A percentile compares a stretch with the other conserved stretches of the same genome.
Evolutionary conservation across 2,113 vertebrate species (phyloP).

Genomic region (Anhinga anhinga): DNA sequence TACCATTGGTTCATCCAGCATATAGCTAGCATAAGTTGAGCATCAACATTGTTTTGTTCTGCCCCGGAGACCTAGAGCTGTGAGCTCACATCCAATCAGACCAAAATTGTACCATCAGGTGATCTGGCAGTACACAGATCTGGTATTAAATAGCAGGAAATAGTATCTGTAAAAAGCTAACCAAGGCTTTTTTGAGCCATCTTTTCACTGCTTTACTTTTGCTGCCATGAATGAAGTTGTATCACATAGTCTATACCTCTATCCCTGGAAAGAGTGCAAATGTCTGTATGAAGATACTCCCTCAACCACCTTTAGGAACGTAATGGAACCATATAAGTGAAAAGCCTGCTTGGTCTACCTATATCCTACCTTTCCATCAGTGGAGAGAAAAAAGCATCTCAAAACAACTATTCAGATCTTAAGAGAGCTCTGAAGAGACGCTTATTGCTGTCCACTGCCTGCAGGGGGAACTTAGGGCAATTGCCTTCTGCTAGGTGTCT

Average conservation of each 20-base stretch:
- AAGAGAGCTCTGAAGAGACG: neutral
- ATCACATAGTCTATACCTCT: too few relatives aligned
- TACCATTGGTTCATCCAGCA: neutral
- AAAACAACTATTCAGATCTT: neutral
- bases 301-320: neutral
- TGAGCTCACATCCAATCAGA: neutral
- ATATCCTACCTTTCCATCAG: neutral
- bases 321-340: neutral
- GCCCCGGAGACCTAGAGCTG: neutral
- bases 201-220: neutral
- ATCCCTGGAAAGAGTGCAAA: neutral
- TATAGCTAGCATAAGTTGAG: neutral
- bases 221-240: neutral
- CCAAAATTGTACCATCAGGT: neutral
- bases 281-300: neutral
- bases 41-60: neutral
- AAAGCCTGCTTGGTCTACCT: neutral
- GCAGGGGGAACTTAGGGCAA: neutral
- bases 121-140: neutral
- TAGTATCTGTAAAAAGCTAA: neutral
- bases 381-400: neutral
- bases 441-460: neutral
- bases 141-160: neutral
- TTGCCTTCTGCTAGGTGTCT: neutral
- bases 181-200: neutral